These are phyloP conservation scores for Pseudopipra pipra DNA, from an alignment of 2,113 vertebrate species.

Conservation along the genomic window DNA sequence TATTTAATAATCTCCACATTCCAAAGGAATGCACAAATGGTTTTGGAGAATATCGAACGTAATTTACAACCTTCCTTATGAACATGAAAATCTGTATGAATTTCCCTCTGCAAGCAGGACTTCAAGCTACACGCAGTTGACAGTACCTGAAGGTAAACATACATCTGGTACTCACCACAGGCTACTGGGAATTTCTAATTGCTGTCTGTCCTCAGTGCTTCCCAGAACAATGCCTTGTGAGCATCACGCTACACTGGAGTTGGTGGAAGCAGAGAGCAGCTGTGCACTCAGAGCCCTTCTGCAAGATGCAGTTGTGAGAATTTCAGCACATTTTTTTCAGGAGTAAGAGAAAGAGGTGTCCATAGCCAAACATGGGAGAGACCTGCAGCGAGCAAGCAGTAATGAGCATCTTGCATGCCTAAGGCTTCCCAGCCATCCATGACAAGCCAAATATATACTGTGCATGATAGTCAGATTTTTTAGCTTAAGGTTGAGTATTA, in stretches of 20 bases:
- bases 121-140: background rate
- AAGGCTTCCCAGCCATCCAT: background rate
- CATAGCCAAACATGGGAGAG: background rate
- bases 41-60: background rate
- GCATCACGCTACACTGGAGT: background rate
- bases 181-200: background rate
- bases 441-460: background rate
- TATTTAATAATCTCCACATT: background rate
- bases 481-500: background rate
- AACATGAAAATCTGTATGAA: background rate
- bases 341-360: background rate
- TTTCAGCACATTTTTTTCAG: background rate
- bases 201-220: background rate
- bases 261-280: background rate
- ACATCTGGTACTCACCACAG: background rate
- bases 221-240: background rate
- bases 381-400: background rate
- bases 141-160: background rate
- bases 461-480: background rate
- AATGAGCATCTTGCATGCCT: background rate
- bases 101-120: background rate
- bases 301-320: background rate
- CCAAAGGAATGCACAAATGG: background rate
- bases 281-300: background rate
- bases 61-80: background rate